phyloP scores from a whole-genome alignment of 30 jellyfish, hydroid and myxozoan genomes.

The Aurelia sp. region DNA sequence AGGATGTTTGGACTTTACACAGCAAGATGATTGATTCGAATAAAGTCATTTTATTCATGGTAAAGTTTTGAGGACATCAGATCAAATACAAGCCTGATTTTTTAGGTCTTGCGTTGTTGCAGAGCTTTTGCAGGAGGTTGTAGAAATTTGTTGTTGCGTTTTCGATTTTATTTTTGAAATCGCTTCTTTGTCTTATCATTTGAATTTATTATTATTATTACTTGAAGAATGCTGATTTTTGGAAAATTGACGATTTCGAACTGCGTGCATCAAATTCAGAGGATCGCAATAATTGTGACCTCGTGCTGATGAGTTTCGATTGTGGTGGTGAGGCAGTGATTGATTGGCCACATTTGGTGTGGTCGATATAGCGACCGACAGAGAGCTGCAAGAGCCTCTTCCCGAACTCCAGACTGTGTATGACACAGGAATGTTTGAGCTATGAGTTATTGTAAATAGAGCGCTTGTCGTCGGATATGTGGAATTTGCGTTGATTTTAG shows the following conservation, averaged over 20 bases:
- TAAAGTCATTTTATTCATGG: not conserved
- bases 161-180: not conserved
- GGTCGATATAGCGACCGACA: not conserved
- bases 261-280: not conserved
- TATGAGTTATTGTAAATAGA: not conserved
- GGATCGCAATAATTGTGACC: not conserved
- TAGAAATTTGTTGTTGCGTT: not conserved
- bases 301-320: not conserved
- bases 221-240: not conserved
- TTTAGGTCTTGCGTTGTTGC: not conserved
- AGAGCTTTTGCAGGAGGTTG: constrained; percentile 6
- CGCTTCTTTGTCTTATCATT: not conserved
- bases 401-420: not conserved
- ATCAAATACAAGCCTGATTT: not conserved
- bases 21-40: no score
- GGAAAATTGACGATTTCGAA: not conserved
- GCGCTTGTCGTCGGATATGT: not conserved
- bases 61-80: not conserved
- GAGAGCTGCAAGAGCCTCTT: not conserved
- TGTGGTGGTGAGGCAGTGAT: not conserved
- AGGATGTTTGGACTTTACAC: not conserved
- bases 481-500: constrained; percentile 3
- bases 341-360: not conserved
- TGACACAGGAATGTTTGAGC: not conserved
- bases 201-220: not conserved